phyloP scores from a whole-genome alignment of 2,113 vertebrate species.

The Leucoraja erinaceus region DNA sequence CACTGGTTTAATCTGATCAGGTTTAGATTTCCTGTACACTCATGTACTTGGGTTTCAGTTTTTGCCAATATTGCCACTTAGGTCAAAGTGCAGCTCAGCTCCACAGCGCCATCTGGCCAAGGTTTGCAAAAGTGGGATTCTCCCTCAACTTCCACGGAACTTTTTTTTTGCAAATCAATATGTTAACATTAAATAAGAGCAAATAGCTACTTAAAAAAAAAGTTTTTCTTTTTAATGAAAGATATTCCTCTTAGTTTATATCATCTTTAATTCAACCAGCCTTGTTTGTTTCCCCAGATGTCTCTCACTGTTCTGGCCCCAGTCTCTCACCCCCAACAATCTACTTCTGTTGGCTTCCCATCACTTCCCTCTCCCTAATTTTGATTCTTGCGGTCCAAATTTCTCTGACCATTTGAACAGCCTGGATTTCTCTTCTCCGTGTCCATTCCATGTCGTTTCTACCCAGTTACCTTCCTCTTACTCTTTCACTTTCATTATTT shows the following conservation, averaged over 20 bases:
- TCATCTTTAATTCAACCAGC: background rate
- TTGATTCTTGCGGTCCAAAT: background rate
- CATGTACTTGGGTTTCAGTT: background rate
- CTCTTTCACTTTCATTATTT: background rate
- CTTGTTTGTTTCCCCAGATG: background rate
- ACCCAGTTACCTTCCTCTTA: background rate
- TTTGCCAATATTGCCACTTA: background rate
- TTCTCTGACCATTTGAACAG: background rate
- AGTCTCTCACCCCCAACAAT: background rate
- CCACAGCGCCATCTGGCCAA: background rate
- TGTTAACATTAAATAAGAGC: background rate
- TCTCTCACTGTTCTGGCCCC: background rate
- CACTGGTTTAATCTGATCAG: background rate
- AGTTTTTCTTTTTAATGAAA: background rate
- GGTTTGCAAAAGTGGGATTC: background rate
- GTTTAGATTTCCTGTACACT: background rate
- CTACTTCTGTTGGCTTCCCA: background rate
- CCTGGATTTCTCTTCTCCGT: background rate
- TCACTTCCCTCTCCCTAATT: background rate
- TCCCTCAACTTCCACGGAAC: background rate
- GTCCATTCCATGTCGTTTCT: background rate
- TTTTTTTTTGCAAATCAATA: background rate
- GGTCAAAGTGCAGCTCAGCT: background rate
- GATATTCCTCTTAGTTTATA: background rate
- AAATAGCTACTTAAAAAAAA: background rate